Evolutionary conservation across 2,888 invertebrate genomes (phyloP), one percentile per base, ranked within the genome.

Genomic region (Encarsia formosa): DNA sequence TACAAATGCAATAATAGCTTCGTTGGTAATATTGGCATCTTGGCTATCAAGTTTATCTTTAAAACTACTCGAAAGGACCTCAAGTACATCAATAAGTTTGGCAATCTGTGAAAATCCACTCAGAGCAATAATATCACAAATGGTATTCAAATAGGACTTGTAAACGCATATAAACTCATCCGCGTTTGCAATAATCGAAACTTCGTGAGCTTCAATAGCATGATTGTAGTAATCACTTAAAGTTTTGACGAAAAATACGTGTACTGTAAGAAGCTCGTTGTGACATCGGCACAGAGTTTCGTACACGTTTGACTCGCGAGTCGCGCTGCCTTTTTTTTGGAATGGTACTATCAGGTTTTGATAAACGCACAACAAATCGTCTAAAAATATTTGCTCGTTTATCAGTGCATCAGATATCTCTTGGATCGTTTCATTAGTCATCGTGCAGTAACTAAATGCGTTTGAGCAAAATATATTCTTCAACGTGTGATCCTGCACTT

Each of bases 151-250:
- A 77, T 88, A 88, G 69, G 80, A 81, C 70, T 81, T 84, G 69
- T 86, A 87, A 56, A 86, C 78, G 67, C 81, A 79, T 66, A 86
- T 81, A 74, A 81, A 83, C 74, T 88, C 88, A 65, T 86, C 84
- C 67, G 82, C 78, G 74, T 83, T 81, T 67, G 83, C 82, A 62
- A 88, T 78, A 64, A 87, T 80, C 43, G 82, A 76, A 65, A 88
- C 79, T 75, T 86, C 84, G 69, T 81, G 80, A 63, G 68, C 64
- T 57, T 84, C 81, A 49, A 78, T 78, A 65, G 81, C 81, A 64
- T 83, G 80, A 59, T 82, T 82, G 59, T 84, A 82, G 67, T 82
- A 86, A 62, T 85, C 82, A 76, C 85, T 81, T 61, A 88, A 76
- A 15, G 85, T 84, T 56, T 83, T 77, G 58, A 87, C 78, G 67